Evolutionary conservation across 2,888 invertebrate species (phyloP).

Genomic region (Trichopria drosophilae): DNA sequence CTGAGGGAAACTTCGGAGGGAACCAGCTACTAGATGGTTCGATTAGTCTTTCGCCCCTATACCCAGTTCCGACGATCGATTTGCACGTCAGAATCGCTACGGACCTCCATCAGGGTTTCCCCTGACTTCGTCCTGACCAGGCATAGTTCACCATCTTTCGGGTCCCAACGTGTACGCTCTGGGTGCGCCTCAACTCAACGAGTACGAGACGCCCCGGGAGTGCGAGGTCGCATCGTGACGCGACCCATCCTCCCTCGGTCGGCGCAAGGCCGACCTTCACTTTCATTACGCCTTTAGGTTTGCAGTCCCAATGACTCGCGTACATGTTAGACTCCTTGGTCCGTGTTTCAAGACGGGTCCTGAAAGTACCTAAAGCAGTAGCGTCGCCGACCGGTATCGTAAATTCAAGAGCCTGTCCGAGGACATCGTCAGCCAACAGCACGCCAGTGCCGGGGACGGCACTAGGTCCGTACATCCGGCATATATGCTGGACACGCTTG

Average conservation of each 20-base stretch:
- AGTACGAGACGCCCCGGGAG: conserved; percentile 63
- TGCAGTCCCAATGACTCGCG: conserved; percentile 69
- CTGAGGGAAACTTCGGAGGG: conserved; percentile 77
- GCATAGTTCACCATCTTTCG: conserved; percentile 70
- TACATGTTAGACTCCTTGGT: conserved; percentile 74
- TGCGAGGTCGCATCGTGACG: conserved; percentile 57
- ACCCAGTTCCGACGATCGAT: conserved; percentile 68
- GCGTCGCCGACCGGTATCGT: conserved; percentile 42
- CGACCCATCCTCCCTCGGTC: conserved; percentile 60
- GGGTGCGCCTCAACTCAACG: conserved; percentile 61
- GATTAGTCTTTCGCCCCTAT: conserved; percentile 72
- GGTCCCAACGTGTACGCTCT: conserved; percentile 71
- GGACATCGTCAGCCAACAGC: conserved; percentile 43
- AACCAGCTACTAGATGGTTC: conserved; percentile 79
- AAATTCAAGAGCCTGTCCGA: conserved; percentile 40
- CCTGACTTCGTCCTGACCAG: conserved; percentile 71
- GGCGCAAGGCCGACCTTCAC: conserved; percentile 61
- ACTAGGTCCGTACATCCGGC: conserved; percentile 39
- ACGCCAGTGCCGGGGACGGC: conserved; percentile 40
- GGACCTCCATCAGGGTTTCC: conserved; percentile 73
- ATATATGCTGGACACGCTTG: conserved; percentile 34
- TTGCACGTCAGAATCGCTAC: conserved; percentile 78
- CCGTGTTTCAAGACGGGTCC: conserved; percentile 80
- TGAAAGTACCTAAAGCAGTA: conserved; percentile 54
- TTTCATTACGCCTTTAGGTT: conserved; percentile 71